phyloP scores from a whole-genome alignment of 2,113 vertebrate species.

The Mixornis gularis region DNA sequence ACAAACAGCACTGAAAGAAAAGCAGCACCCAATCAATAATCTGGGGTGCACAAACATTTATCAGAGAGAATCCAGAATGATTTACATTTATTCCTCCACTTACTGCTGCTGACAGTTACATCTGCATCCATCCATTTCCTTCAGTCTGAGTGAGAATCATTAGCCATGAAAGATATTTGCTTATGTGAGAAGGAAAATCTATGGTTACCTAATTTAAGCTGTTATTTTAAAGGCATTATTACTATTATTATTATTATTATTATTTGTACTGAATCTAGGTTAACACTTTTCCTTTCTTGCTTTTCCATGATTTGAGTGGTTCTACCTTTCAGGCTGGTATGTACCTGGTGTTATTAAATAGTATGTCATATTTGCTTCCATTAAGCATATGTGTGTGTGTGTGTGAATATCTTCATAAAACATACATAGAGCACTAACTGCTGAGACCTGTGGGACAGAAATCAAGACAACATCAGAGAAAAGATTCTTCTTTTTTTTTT shows the following conservation, averaged over 20 bases:
- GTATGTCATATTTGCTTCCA: background rate
- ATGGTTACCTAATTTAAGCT: background rate
- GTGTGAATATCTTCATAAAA: slow-evolving; percentile 56
- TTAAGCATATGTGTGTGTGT: background rate
- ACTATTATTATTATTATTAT: background rate
- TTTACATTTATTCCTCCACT: background rate
- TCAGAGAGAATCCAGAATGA: background rate
- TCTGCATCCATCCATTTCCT: slow-evolving; percentile 22
- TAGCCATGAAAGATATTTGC: background rate
- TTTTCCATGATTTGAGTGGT: background rate
- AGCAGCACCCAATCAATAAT: background rate
- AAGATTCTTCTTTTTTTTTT: background rate
- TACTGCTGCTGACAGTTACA: background rate
- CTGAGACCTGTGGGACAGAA: slow-evolving; percentile 21
- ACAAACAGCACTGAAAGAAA: background rate
- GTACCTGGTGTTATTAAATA: background rate
- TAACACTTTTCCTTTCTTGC: background rate
- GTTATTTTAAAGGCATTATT: background rate
- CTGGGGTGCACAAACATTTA: background rate
- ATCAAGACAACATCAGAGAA: slow-evolving; percentile 41
- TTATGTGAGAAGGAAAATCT: background rate
- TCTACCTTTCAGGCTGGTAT: background rate
- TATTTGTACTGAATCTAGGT: background rate
- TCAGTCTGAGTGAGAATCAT: background rate
- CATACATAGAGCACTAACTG: background rate